Percentiles rank a stretch among this genome's conserved stretches.
phyloP scores from a whole-genome alignment of 2,797 vertebrate species.

The Macropodus opercularis region DNA sequence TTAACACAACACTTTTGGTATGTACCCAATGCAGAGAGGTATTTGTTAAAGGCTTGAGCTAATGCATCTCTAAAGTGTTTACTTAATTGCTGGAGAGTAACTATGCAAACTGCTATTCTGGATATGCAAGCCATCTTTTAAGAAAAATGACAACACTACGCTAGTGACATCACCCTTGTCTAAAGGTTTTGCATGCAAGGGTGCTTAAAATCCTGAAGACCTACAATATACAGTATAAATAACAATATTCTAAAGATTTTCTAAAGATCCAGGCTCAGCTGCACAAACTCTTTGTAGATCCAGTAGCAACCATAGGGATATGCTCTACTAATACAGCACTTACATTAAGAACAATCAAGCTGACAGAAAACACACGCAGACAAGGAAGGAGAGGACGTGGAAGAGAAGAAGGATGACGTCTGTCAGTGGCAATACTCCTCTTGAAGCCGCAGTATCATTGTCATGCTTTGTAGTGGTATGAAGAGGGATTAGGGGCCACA shows the following conservation, averaged over 20 bases:
- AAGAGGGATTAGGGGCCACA: slow-evolving; percentile 24
- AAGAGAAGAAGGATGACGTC: slow-evolving; percentile 26
- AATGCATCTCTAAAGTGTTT: slow-evolving; percentile 1
- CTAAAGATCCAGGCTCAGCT: not conserved
- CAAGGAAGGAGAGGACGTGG: not conserved
- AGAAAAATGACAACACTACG: not conserved
- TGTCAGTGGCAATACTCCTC: slow-evolving; percentile 56
- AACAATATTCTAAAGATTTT: no score
- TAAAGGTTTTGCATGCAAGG: not conserved
- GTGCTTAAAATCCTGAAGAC: no score
- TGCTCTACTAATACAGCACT: not conserved
- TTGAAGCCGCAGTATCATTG: slow-evolving; percentile 38
- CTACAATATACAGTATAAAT: no score
- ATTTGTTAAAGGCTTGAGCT: slow-evolving; percentile 26
- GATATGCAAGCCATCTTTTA: slow-evolving; percentile 1
- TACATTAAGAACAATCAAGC: slow-evolving; percentile 23
- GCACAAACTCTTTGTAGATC: not conserved
- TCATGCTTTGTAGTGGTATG: slow-evolving; percentile 57
- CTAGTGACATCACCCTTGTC: not conserved
- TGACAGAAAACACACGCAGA: slow-evolving; percentile 14
- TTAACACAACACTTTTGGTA: slow-evolving; percentile 23
- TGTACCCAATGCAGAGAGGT: slow-evolving; percentile 26
- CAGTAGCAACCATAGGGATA: not conserved
- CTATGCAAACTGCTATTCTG: slow-evolving; percentile 31
- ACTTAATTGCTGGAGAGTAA: slow-evolving; percentile 32